Conservation (phyloP, 2,113 vertebrate species). For the Epinephelus lanceolatus region DNA sequence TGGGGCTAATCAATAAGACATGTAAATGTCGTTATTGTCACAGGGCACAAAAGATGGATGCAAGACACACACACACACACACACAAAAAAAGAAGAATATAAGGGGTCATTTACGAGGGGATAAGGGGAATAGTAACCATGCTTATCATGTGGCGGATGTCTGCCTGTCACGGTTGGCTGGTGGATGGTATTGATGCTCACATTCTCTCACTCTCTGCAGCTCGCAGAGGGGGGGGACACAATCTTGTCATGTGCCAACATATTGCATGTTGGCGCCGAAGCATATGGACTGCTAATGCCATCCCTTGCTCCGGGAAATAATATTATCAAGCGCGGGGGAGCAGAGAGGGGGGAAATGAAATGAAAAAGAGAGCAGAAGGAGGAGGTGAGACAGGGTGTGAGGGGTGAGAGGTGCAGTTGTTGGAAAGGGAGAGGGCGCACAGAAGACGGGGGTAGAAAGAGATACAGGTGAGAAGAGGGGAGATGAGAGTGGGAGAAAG, state of each 20-base stretch:
- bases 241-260: constrained; percentile 70
- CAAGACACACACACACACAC: background rate
- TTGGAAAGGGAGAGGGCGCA: constrained; percentile 15
- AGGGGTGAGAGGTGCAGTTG: constrained; percentile 7
- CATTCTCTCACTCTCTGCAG: constrained; percentile 33
- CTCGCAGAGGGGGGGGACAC: constrained; percentile 45
- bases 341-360: background rate
- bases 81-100: background rate
- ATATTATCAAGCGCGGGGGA: constrained; percentile 26
- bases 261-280: constrained; percentile 58
- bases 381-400: constrained; percentile 7
- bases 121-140: constrained; percentile 7
- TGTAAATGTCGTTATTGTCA: constrained; percentile 14
- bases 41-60: constrained; percentile 1
- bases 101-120: background rate
- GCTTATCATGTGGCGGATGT: constrained; percentile 40
- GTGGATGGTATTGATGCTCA: constrained; percentile 47
- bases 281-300: constrained; percentile 66
- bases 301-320: constrained; percentile 57
- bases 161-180: constrained; percentile 59
- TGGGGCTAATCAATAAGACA: constrained; percentile 6
- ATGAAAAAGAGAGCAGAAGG: constrained; percentile 18
- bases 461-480: constrained; percentile 51
- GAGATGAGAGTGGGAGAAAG: constrained; percentile 41
- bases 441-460: constrained; percentile 22